phyloP scores from a whole-genome alignment of 2,888 invertebrate genomes.

The Plebejus argus region DNA sequence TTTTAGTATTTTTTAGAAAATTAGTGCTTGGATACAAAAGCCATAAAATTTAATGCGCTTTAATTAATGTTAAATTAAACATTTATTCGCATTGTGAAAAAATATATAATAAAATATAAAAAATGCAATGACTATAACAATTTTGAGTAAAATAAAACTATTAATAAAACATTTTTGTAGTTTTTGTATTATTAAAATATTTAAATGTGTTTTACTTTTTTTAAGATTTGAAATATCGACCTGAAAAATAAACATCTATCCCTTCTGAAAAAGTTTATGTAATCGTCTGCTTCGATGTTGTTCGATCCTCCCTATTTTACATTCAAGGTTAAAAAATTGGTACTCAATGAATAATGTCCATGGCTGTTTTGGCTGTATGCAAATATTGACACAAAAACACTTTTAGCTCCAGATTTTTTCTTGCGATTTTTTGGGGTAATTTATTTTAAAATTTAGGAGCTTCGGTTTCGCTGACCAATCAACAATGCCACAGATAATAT shows the following conservation, averaged over 20 bases:
- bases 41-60: neutral
- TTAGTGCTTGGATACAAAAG: neutral
- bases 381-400: conserved; percentile 22
- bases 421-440: neutral
- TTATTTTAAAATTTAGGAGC: neutral
- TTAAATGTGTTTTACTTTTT: too few species aligned
- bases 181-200: neutral
- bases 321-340: conserved; percentile 29
- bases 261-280: neutral
- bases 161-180: too few species aligned
- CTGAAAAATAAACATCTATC: neutral
- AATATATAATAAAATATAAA: neutral
- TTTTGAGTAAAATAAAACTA: too few species aligned
- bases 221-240: too few species aligned
- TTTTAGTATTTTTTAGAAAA: neutral
- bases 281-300: conserved; percentile 4
- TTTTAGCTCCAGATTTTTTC: neutral
- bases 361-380: conserved; percentile 30
- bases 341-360: conserved; percentile 29
- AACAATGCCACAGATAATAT: neutral
- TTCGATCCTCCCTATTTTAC: conserved; percentile 31
- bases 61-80: neutral
- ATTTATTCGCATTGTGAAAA: neutral
- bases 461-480: too few species aligned
- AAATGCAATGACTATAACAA: too few species aligned